These are phyloP conservation scores for Glyphotaelius pellucidus DNA, from an alignment of 2,888 invertebrate genomes.

Conservation along the genomic window DNA sequence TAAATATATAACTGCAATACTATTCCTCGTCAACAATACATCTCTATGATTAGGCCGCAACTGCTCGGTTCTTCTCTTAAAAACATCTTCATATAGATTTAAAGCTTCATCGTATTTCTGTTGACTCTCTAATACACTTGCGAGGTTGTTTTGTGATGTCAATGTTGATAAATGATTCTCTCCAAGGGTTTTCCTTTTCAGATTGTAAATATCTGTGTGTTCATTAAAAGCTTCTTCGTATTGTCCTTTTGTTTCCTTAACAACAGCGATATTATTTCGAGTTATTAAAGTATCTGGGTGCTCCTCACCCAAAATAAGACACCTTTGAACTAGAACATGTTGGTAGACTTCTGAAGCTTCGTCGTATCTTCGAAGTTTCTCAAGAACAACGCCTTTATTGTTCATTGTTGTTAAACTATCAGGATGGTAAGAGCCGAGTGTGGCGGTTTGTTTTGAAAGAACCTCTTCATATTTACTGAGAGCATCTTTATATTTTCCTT, in stretches of 20 bases:
- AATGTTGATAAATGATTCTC: slow-evolving; percentile 12
- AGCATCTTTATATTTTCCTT: slow-evolving; percentile 3
- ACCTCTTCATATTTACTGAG: background rate
- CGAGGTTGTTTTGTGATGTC: background rate
- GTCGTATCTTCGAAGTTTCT: background rate
- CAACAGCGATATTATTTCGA: slow-evolving; percentile 5
- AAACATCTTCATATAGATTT: slow-evolving; percentile 3
- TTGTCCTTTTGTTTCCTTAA: background rate
- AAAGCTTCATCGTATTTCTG: slow-evolving; percentile 6
- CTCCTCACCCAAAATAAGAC: background rate
- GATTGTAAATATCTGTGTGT: background rate
- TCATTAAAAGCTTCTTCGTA: background rate
- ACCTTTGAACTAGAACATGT: slow-evolving; percentile 24
- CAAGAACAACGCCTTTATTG: slow-evolving; percentile 16
- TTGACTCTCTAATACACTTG: slow-evolving; percentile 2
- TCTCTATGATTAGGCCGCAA: background rate
- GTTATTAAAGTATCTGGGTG: slow-evolving; percentile 5
- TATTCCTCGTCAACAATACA: background rate
- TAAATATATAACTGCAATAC: background rate
- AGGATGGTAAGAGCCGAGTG: slow-evolving; percentile 6
- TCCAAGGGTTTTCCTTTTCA: background rate
- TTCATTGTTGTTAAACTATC: slow-evolving; percentile 12
- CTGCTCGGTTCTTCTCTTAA: background rate
- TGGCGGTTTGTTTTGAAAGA: background rate
- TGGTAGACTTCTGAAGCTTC: background rate